Evolutionary conservation across 2,113 vertebrate species (phyloP).

Genomic region (Hemiprocne comata): DNA sequence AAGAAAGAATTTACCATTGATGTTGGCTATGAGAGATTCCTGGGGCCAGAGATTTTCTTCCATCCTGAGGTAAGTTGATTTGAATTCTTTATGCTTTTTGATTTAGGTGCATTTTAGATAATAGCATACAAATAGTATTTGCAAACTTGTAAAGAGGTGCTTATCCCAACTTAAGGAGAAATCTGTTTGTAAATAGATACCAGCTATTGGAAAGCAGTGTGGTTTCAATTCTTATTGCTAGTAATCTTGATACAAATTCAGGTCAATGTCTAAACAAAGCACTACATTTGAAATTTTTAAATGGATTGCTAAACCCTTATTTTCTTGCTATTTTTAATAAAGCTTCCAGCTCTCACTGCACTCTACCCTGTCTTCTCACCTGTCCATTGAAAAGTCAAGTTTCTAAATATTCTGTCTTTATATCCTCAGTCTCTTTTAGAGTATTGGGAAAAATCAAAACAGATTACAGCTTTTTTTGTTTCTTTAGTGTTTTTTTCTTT

Average conservation of each 20-base stretch:
- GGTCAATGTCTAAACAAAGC: not conserved
- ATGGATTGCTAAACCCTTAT: not conserved
- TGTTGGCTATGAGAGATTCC: conserved; percentile 96
- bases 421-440: not conserved
- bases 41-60: conserved; percentile 98
- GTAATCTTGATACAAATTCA: not conserved
- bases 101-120: not conserved
- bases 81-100: not conserved
- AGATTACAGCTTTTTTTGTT: not conserved
- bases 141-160: not conserved
- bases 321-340: not conserved
- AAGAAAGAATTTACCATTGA: conserved; percentile 99
- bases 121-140: not conserved
- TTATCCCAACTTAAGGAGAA: not conserved
- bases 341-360: not conserved
- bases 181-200: no score
- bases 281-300: not conserved
- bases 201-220: not conserved
- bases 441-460: not conserved
- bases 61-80: conserved; percentile 88
- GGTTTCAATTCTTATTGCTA: not conserved
- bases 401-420: not conserved
- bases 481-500: not conserved
- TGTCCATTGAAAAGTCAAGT: not conserved
- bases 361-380: not conserved